Evolutionary conservation across 2,888 invertebrate species (phyloP), one percentile per base, ranked within the genome.

Genomic region (Sarcophaga subvicina): DNA sequence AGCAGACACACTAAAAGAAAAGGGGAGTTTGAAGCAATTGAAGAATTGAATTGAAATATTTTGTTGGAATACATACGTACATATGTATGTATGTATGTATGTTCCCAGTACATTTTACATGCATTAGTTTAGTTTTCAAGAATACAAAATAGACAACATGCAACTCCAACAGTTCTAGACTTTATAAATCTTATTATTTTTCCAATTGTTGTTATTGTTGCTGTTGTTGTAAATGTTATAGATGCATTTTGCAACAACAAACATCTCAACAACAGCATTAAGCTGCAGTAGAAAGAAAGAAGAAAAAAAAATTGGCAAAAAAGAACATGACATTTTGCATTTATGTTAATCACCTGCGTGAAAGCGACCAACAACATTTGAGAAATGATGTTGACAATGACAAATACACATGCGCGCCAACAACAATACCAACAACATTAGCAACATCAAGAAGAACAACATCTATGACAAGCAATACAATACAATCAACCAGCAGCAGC

Each of bases 271-370:
- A 8, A 37, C 37, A 37, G 37, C 37, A 37, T 37, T 49, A 14
- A 49, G 49, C 14, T 49, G 14, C 3, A 49, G 4, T 49, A 49
- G 10, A 49, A 49, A 49, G 10, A 49, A 83, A 17, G 22, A 27
- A 49, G 59, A 59, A 17, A 71, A 59, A 82, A 71, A 81, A 84
- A 83, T 83, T 83, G 3, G 76, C 83, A 82, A 80, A 83, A 84
- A 84, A 85, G 75, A 84, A 89, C 89, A 89, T 89, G 88, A 89
- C 89, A 89, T 86, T 90, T 90, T 90, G 91, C 91, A 90, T 92
- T 92, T 91, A 93, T 92, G 92, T 92, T 92, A 92, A 92, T 92
- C 92, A 92, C 92, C 92, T 93, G 91, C 92, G 90, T 92, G 92
- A 93, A 91, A 92, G 92, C 91, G 88, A 89, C 88, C 87, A 90